These are phyloP conservation scores for Hecatera dysodea DNA, from an alignment of 2,888 invertebrate species.

Conservation along the genomic window DNA sequence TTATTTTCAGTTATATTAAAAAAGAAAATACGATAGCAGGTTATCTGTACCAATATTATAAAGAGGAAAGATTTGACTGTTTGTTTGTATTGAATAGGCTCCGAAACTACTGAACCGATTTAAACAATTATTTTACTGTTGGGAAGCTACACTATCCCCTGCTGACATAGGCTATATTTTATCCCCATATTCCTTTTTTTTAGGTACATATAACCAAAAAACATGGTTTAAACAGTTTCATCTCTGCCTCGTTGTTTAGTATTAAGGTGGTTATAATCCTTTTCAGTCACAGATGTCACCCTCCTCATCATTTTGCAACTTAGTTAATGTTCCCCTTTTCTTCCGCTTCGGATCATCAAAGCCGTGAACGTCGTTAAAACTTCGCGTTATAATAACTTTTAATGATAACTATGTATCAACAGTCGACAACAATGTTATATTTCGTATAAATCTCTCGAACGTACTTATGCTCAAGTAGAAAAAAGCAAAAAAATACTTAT, in stretches of 20 bases:
- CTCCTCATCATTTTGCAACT: conserved; percentile 9
- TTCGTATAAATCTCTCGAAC: conserved; percentile 14
- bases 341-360: conserved; percentile 23
- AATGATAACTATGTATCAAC: conserved; percentile 25
- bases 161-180: no score
- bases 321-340: conserved; percentile 3
- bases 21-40: no score
- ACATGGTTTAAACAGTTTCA: no score
- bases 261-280: neutral
- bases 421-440: conserved; percentile 21
- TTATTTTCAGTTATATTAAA: conserved; percentile 27
- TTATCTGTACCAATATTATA: no score
- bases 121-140: no score
- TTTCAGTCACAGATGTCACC: neutral
- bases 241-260: neutral
- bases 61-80: no score
- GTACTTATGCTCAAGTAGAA: neutral
- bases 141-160: no score
- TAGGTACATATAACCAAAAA: no score
- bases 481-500: conserved; percentile 17
- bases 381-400: conserved; percentile 35
- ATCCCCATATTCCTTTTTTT: no score
- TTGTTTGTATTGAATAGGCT: no score
- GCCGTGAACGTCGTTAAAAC: conserved; percentile 42
- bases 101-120: no score